Evolutionary conservation across 2,113 vertebrate genomes (phyloP), one percentile per base, ranked within the genome.

Genomic region (Pteruthius melanotis): DNA sequence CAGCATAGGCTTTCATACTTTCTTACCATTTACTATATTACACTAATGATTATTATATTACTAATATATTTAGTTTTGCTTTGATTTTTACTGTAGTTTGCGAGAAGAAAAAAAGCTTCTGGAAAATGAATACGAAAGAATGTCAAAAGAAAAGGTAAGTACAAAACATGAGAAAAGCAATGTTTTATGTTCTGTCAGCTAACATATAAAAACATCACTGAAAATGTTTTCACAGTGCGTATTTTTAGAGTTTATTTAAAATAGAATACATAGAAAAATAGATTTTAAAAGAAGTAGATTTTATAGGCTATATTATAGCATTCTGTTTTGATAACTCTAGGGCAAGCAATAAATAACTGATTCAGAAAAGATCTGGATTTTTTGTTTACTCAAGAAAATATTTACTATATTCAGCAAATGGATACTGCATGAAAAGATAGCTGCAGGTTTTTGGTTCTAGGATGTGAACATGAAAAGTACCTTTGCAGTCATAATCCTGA

Each of bases 141-240:
- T 98, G 84, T 96, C 96, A 21, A 98, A 98, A 95, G 96, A 98
- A 95, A 96, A 95, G 65, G 99, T 99, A 98, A 99, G 98, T 98
- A 97, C 74, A 42, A 95, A 92, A 65, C 60, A 68, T 9, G 15
- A 70, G 53, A 57, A 91, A 79, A 87, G 11, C 3, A 37, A 47
- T 49, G 8, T 11, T 74, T 88, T 63, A 9, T 56, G 7, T 80
- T 85, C 40, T 26, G 2, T 69, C 35, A 60, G 23, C 16, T 71
- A 61, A 44, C 14, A 26, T 31, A 40, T 12, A 40, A 79, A 95
- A 91, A 50, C 18, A 87, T 24, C 21, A 42, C 4, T 47, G 42
- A 79, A 91, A 88, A 74, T 59, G 0, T 83, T 85, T 87, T 59
- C 47, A 35, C 27, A 33, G 20, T 57, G 7, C 16, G 13, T 56